Evolutionary conservation across 2,113 vertebrate species (phyloP), one percentile per base, ranked within the genome.

Genomic region (Mesocricetus auratus): DNA sequence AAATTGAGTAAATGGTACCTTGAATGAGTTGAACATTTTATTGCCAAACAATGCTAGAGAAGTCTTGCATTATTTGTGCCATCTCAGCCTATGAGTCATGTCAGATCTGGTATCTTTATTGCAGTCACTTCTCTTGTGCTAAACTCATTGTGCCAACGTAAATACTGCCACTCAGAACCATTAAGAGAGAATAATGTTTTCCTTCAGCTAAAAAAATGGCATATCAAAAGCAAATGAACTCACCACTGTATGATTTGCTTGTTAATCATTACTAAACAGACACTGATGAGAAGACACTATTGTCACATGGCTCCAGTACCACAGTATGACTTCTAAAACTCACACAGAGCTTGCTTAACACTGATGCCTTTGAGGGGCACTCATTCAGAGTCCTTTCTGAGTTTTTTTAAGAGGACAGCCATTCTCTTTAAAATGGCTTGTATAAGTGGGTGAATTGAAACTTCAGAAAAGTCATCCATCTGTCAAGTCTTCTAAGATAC

Each of bases 151-250:
- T 92, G 89, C 96, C 97, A 97, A 74, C 93, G 83, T 98, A 98
- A 98, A 98, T 97, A 98, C 68, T 78, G 94, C 96, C 94, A 91
- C 93, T 97, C 98, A 97, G 96, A 92, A 97, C 97, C 97, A 95
- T 98, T 98, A 98, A 95, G 31, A 66, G 90, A 97, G 90, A 97
- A 97, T 95, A 98, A 98, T 98, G 96, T 94, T 50, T 98, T 95
- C 97, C 96, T 98, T 98, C 95, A 92, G 86, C 96, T 96, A 95
- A 97, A 98, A 47, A 98, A 95, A 83, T 31, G 19, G 29, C 91
- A 53, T 90, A 96, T 98, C 93, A 89, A 96, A 97, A 98, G 97
- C 81, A 97, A 98, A 97, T 97, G 94, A 98, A 95, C 66, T 92
- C 89, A 85, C 83, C 29, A n/a, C 36, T 95, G 33, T 95, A 91